Percentiles rank a stretch among this genome's conserved stretches.
Conservation (phyloP, 2,797 vertebrate genomes). For the Meriones psammophilus region DNA sequence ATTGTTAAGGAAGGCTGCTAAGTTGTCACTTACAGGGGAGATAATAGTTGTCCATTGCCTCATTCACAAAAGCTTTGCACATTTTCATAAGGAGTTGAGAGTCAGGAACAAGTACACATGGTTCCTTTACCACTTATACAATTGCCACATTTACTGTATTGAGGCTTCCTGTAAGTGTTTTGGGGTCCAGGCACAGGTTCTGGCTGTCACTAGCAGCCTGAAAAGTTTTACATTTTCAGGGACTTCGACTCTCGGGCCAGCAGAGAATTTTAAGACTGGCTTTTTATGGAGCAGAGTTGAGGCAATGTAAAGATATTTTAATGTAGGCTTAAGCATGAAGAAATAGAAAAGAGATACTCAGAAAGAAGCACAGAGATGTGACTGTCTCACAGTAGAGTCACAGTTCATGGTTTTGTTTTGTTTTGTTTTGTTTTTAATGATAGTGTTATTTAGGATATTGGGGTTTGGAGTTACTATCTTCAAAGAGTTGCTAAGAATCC, state of each 20-base stretch:
- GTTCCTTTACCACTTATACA: not conserved
- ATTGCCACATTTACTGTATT: not conserved
- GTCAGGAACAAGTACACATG: not conserved
- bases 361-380: not conserved
- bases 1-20: constrained; percentile 86
- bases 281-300: not conserved
- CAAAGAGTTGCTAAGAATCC: not conserved
- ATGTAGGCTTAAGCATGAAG: not conserved
- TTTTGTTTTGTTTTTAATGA: not conserved
- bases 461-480: not conserved
- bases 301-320: not conserved
- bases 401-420: not conserved
- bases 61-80: constrained; percentile 85
- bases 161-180: not conserved
- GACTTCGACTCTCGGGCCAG: not conserved
- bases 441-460: not conserved
- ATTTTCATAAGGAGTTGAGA: constrained; percentile 72
- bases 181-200: not conserved
- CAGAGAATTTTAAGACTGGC: not conserved
- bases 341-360: not conserved
- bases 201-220: not conserved
- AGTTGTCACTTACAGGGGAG: constrained; percentile 82
- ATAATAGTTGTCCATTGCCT: constrained; percentile 74
- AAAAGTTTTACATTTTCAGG: not conserved
- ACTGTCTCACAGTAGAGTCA: not conserved